Evolutionary conservation across 2,113 vertebrate genomes (phyloP), one percentile per base, ranked within the genome.

Genomic region (Carassius gibelio): DNA sequence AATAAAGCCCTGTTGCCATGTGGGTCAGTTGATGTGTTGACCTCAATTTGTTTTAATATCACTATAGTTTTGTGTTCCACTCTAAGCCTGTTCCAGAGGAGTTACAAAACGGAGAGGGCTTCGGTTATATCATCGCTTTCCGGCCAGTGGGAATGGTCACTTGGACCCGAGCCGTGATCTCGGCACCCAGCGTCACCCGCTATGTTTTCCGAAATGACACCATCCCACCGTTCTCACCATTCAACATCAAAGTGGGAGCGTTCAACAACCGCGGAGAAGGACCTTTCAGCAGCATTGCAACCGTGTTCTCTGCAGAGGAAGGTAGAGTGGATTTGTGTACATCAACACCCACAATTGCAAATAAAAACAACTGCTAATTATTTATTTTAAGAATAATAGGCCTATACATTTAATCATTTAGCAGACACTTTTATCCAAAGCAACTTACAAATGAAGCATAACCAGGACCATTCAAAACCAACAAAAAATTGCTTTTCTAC

Each of bases 231-330:
- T 98, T 98, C 82, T 96, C 96, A 0, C 97, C 95, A 0, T 99
- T 98, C 26, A 95, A 98, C 68, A 95, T 98, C 85, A 98, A 97
- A 90, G 98, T 99, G 36, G 97, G 97, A 0, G 96, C 97, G 0
- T 99, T 95, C 87, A 99, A 99, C 93, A 96, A 97, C 84, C 95
- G 96, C 38, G 97, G 98, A 1, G 96, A 98, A 90, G 98, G 98
- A 11, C 97, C 97, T 0, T 99, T 98, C 90, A 99, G 98, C 89
- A 93, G 96, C 0, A 95, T 97, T 15, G 91, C 92, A 61, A 95
- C 94, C 0, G 96, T 99, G 11, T 97, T 94, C 91, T 99, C 98
- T 0, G 98, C 98, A 5, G 98, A 99, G 88, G 97, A 98, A 94
- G 98, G 98, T 98, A 75, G 10, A 59, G 21, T 57, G 30, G n/a